A percentile compares a stretch with the other conserved stretches of the same genome.
phyloP scores from a whole-genome alignment of 2,888 invertebrate genomes.

The Cephalotes varians region DNA sequence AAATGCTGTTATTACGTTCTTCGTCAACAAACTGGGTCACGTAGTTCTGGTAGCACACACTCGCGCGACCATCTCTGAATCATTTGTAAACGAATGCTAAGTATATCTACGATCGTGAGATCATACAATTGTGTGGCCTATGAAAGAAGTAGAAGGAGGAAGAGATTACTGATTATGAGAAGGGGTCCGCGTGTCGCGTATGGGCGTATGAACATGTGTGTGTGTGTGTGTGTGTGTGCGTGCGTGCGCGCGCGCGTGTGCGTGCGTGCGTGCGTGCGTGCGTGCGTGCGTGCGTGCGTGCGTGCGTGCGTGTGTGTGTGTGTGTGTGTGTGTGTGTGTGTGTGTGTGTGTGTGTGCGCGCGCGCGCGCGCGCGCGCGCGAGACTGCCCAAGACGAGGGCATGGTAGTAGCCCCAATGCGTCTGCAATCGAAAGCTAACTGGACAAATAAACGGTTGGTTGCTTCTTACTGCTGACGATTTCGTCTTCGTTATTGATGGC shows the following conservation, averaged over 20 bases:
- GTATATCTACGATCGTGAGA: constrained; percentile 81
- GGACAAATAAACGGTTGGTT: constrained; percentile 70
- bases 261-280: constrained; percentile 22
- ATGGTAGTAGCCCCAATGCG: constrained; percentile 59
- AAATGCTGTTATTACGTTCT: constrained; percentile 71
- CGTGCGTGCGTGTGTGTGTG: constrained; percentile 19
- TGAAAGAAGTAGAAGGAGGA: constrained; percentile 71
- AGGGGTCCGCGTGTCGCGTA: constrained; percentile 48
- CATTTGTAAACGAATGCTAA: constrained; percentile 66
- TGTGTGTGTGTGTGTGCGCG: constrained; percentile 24
- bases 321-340: constrained; percentile 32
- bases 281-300: constrained; percentile 28
- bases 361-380: too few relatives aligned
- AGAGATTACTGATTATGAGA: constrained; percentile 72
- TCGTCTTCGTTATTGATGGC: constrained; percentile 64
- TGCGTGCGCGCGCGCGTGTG: constrained; percentile 23
- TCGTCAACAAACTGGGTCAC: constrained; percentile 81
- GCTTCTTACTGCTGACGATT: constrained; percentile 60
- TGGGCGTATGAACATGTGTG: constrained; percentile 25
- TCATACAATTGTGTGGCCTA: constrained; percentile 70
- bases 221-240: constrained; percentile 23
- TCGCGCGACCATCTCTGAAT: constrained; percentile 57
- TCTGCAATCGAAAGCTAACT: constrained; percentile 67
- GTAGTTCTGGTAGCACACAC: constrained; percentile 65
- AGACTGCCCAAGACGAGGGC: constrained; percentile 53